Base-by-base conservation (phyloP, 1,140 invertebrate genomes). In the Acromyrmex charruanus region DNA sequence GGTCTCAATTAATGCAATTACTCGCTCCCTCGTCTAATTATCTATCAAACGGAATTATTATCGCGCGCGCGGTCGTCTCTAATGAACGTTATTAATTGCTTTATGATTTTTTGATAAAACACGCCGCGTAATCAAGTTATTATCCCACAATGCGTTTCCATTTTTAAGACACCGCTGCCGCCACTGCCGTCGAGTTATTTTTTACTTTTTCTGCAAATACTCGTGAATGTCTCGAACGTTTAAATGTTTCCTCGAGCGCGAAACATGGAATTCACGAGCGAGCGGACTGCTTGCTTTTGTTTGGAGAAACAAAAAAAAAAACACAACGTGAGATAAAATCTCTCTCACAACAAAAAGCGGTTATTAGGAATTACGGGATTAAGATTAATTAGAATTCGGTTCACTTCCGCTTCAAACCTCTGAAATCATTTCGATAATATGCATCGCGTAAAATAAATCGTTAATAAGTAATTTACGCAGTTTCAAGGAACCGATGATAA, bases 31-130 rank as follows among this genome's bases (percentile, higher is more conserved):
- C 93, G 86, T 91, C 90, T 95, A 94, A 94, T 94, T 95, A 94
- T 91, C 93, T 92, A 93, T 93, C 93, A 94, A 94, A 95, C 94
- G 90, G 92, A 93, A 93, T 93, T 93, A 91, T 92, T 92, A 91
- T 89, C 88, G 87, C 65, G 71, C 71, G 51, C 86, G n/a, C 71
- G 66, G 12, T 85, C 35, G 72, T 88, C 90, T 93, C 91, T 95
- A 95, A 95, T 93, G 94, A 95, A 95, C 86, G 93, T 93, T 95
- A 95, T 95, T 95, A 95, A 95, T 95, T 95, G 92, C 93, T 95
- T 94, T 94, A 94, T 93, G 94, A 95, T 95, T 95, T 95, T 94
- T 92, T 93, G 94, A 95, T 95, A 95, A 95, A 94, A 88, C 85
- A 88, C 81, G 87, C 85, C 80, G 85, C 85, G 91, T 91, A 93